phyloP scores from a whole-genome alignment of 2,797 vertebrate species.

The Macroramphosus scolopax region DNA sequence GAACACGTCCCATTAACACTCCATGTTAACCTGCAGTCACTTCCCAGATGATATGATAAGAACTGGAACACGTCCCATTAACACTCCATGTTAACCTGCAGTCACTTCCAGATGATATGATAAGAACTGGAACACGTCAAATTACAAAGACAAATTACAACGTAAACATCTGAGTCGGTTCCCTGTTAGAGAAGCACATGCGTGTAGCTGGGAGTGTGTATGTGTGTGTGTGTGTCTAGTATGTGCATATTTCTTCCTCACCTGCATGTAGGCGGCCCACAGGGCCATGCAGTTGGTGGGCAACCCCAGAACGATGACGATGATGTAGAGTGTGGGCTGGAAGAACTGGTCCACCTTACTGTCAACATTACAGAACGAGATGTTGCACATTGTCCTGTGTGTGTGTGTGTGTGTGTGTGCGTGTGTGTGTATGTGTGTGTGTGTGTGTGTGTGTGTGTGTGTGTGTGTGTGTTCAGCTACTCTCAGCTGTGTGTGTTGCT shows the following conservation, averaged over 20 bases:
- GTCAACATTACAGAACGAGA: constrained; percentile 86
- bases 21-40: too few relatives aligned
- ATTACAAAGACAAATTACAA: too few relatives aligned
- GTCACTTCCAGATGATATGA: too few relatives aligned
- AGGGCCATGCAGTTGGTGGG: constrained; percentile 91
- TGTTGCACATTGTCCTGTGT: constrained; percentile 84
- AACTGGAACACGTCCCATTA: too few relatives aligned
- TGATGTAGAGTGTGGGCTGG: constrained; percentile 89
- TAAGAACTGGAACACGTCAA: too few relatives aligned
- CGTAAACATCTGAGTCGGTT: too few relatives aligned
- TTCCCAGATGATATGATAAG: too few relatives aligned
- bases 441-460: constrained; percentile 13
- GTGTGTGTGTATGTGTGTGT: too few relatives aligned
- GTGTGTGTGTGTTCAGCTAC: constrained; percentile 9
- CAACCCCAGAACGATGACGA: constrained; percentile 87
- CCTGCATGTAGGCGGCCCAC: constrained; percentile 92
- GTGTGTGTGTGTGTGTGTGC: too few relatives aligned
- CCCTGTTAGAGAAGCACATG: too few relatives aligned
- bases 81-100: too few relatives aligned
- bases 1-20: too few relatives aligned
- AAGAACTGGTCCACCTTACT: constrained; percentile 90
- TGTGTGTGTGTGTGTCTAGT: constrained; percentile 8
- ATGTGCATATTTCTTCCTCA: constrained; percentile 48
- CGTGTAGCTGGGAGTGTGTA: not conserved
- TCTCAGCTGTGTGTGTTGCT: constrained; percentile 49